Percentiles rank a stretch among this genome's conserved stretches.
These are phyloP conservation scores for Rhagophthalmus giganteus DNA, from an alignment of 2,888 invertebrate species.

Conservation along the genomic window DNA sequence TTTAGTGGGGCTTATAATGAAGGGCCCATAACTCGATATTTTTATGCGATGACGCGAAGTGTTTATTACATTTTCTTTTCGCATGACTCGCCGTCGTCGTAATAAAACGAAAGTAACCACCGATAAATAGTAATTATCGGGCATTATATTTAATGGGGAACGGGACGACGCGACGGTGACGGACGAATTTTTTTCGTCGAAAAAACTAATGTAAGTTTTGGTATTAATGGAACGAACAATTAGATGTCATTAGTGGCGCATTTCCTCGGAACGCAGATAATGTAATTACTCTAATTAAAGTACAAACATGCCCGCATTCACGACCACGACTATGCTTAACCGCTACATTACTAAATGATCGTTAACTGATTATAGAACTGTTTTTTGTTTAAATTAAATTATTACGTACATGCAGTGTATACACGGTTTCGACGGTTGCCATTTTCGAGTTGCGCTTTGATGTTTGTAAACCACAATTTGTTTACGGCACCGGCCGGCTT, in stretches of 20 bases:
- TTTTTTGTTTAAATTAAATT: too few species aligned
- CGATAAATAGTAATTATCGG: slow-evolving; percentile 28
- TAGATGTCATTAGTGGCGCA: slow-evolving; percentile 50
- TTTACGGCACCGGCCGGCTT: too few species aligned
- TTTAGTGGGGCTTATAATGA: slow-evolving; percentile 36
- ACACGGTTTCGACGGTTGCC: too few species aligned
- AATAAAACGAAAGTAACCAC: slow-evolving; percentile 15
- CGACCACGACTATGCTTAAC: slow-evolving; percentile 21
- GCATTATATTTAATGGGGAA: slow-evolving; percentile 26
- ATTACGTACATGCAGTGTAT: too few species aligned
- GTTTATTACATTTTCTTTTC: slow-evolving; percentile 41
- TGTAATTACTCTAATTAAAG: slow-evolving; percentile 42
- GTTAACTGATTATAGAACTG: too few species aligned
- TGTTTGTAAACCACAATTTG: too few species aligned
- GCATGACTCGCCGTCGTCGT: slow-evolving; percentile 35
- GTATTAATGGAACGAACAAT: slow-evolving; percentile 42
- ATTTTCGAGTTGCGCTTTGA: too few species aligned
- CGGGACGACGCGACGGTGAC: too few species aligned
- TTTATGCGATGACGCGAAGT: slow-evolving; percentile 39
- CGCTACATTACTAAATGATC: slow-evolving; percentile 2
- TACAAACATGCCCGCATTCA: slow-evolving; percentile 35
- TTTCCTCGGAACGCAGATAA: slow-evolving; percentile 50
- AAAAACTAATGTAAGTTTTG: too few species aligned
- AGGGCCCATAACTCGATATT: slow-evolving; percentile 36
- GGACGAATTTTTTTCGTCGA: too few species aligned